Percentiles rank a stretch among this genome's conserved stretches.
These are phyloP conservation scores for Leptopilina drosophilae DNA, from an alignment of 2,888 invertebrate genomes.

Conservation along the genomic window DNA sequence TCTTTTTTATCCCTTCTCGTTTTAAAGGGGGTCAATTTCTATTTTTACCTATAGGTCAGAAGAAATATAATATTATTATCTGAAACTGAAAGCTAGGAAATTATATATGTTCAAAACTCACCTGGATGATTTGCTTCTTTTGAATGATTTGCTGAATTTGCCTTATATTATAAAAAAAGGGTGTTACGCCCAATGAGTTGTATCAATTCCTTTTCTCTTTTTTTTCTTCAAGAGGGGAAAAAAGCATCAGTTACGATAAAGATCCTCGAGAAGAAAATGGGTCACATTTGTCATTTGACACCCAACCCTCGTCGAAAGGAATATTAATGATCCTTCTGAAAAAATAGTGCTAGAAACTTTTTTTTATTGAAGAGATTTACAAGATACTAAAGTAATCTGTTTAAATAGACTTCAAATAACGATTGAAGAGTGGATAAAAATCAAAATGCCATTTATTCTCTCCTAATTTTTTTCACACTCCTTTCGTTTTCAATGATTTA, in stretches of 20 bases:
- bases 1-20: neutral
- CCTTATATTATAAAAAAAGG: neutral
- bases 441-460: too few relatives aligned
- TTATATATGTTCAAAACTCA: neutral
- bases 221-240: neutral
- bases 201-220: neutral
- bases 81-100: neutral
- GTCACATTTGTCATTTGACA: slow-evolving; percentile 10
- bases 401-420: neutral
- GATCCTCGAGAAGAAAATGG: neutral
- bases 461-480: too few relatives aligned
- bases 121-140: slow-evolving; percentile 1
- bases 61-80: neutral
- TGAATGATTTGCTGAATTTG: neutral
- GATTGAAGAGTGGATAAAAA: too few relatives aligned
- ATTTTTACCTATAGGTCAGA: slow-evolving; percentile 15
- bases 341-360: neutral
- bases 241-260: neutral
- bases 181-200: neutral
- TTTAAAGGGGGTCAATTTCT: neutral
- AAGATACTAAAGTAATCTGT: neutral
- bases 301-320: slow-evolving; percentile 2
- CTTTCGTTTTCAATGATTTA: too few relatives aligned
- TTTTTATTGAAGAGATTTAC: neutral
- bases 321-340: slow-evolving; percentile 12